Percentiles rank a stretch among this genome's conserved stretches.
Evolutionary conservation across 2,797 vertebrate species (phyloP).

Genomic region (Coregonus suidteri): DNA sequence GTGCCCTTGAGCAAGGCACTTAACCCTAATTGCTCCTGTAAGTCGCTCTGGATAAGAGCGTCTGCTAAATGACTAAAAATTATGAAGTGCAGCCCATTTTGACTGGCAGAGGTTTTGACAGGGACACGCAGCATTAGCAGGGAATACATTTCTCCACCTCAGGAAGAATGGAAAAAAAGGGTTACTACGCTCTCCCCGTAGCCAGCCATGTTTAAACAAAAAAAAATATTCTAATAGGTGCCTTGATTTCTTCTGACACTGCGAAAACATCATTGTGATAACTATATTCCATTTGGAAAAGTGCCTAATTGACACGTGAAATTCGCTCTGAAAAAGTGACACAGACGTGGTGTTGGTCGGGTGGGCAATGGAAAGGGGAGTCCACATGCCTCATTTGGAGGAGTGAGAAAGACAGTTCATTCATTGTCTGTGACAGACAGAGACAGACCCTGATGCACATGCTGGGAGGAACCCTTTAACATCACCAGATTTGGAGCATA

Average conservation of each 20-base stretch:
- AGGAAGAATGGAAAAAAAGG: slow-evolving; percentile 13
- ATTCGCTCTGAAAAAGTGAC: slow-evolving; percentile 56
- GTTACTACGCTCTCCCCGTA: slow-evolving; percentile 2
- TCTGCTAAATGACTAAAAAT: no score
- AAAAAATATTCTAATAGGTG: slow-evolving; percentile 19
- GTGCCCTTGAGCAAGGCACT: no score
- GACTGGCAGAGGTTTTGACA: slow-evolving; percentile 24
- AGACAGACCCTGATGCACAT: neutral
- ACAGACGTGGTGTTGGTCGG: slow-evolving; percentile 15
- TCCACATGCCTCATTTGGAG: neutral
- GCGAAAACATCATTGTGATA: slow-evolving; percentile 56
- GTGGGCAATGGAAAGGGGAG: slow-evolving; percentile 5
- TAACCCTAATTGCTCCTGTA: no score
- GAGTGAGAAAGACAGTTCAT: neutral
- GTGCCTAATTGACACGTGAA: slow-evolving; percentile 48
- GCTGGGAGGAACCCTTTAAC: no score
- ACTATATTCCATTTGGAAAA: slow-evolving; percentile 49
- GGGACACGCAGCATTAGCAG: slow-evolving; percentile 18
- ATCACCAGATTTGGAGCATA: no score
- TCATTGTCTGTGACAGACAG: neutral
- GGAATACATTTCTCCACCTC: slow-evolving; percentile 18
- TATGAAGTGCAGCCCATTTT: slow-evolving; percentile 30
- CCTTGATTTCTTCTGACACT: slow-evolving; percentile 43
- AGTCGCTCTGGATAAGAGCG: no score
- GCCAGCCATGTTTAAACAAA: slow-evolving; percentile 29